Base-by-base conservation (phyloP, 2,888 invertebrate species). In the Hirtodrosophila confusa region DNA sequence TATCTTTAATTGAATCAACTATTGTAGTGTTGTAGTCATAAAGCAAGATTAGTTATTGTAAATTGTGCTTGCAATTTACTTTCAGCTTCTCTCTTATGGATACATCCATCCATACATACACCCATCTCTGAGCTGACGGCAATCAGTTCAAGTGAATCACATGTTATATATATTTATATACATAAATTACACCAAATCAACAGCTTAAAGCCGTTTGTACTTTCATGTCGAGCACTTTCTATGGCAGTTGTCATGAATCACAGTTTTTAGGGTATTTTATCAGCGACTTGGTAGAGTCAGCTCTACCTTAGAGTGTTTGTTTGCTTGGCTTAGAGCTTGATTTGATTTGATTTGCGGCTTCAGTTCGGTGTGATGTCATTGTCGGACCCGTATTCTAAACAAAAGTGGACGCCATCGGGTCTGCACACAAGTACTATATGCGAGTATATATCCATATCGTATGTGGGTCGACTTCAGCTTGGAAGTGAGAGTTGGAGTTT, bases 361-460 rank as follows among this genome's bases (percentile, higher is more conserved):
- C 56, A 57, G 69, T 53, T 45, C 53, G 64, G 58, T 76, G 69
- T 85, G 82, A 82, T 80, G 78, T 80, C 85, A 80, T 84, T 69
- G 56, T 62, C 45, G 39, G 31, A 17, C 33, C 60, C 62, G 47
- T 51, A 68, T 74, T 78, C 79, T 69, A 66, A 60, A 11, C 53
- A 48, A 58, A 58, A 65, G 62, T 58, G 35, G 55, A 73, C 58
- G 73, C 63, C 76, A 66, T 58, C 47, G 58, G 51, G 60, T 75
- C 67, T 68, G 48, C 53, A 53, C 47, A 35, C 40, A 23, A 24
- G 41, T 51, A 64, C 9, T 44, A 54, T 4, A 36, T n/a, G 33
- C 29, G 40, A 17, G 29, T 35, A 45, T 23, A 33, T 65, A 51
- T 65, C 45, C 54, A 65, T 65, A 35, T 35, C 44, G 37, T 69